Evolutionary conservation across 64 coral and sea anemone genomes (phyloP).

Genomic region (Montipora sp.): DNA sequence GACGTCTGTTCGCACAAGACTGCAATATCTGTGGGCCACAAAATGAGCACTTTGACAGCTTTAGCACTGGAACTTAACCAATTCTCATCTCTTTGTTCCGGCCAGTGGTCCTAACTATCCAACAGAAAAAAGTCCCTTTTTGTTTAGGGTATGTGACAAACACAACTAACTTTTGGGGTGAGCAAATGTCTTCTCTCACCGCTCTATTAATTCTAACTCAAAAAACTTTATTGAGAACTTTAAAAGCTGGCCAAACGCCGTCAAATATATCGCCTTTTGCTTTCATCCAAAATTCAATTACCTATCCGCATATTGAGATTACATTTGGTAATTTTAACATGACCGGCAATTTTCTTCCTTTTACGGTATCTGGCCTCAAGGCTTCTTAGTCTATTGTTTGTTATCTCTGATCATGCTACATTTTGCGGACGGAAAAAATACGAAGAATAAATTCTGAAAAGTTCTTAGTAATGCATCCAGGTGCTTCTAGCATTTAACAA

Average conservation of each 20-base stretch:
- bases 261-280: neutral
- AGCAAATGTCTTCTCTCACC: too few relatives aligned
- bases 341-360: slow-evolving; percentile 8
- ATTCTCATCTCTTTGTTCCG: neutral
- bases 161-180: neutral
- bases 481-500: neutral
- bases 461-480: neutral
- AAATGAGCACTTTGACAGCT: neutral
- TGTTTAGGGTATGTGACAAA: neutral
- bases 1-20: neutral
- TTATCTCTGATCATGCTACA: neutral
- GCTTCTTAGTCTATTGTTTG: neutral
- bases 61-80: neutral
- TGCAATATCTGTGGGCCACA: neutral
- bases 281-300: neutral
- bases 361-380: neutral
- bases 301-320: neutral
- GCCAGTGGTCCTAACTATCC: neutral
- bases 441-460: neutral
- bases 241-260: too few relatives aligned
- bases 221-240: too few relatives aligned
- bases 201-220: too few relatives aligned
- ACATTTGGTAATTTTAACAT: neutral
- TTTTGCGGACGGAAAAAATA: neutral
- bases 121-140: neutral